Evolutionary conservation across 2,888 invertebrate genomes (phyloP), one percentile per base, ranked within the genome.

Genomic region (Calameuta pallipes): DNA sequence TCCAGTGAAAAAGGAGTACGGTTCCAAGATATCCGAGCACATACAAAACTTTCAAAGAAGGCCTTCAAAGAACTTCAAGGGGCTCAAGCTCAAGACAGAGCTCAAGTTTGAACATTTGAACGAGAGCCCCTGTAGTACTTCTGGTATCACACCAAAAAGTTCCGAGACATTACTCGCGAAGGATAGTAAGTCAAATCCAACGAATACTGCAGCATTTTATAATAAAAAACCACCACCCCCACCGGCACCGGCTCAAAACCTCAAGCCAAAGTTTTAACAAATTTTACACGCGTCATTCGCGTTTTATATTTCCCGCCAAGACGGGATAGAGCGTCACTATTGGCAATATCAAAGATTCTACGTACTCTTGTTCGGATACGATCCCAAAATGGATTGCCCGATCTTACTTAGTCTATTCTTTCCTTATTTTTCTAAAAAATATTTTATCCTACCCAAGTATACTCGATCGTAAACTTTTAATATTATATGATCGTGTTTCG

Each of bases 221-320:
- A 83, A 89, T 74, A 91, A 91, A 84, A 91, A 91, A 78, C 90
- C 91, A 37, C 91, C 91, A 12, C 91, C 91, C 11, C 91, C 91
- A 31, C 91, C 91, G 73, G 87, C 88, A 35, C 89, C 89, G 13
- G 82, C 87, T 41, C 89, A 88, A 84, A 85, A 80, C 78, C 84
- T 85, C 69, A 90, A 89, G 76, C 90, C 90, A 83, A 90, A 90
- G 83, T 85, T 86, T 77, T 87, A 82, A 82, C 23, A 76, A 56
- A 35, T 12, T 69, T 71, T 36, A 71, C 33, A 33, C 31, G 23
- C 56, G 56, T 56, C 56, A 23, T 23, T 56, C 56, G 23, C 23
- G 9, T 41, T 41, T 41, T 6, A 15, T 41, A 56, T 23, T 56
- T 56, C 56, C 56, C 9, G 23, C 9, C 56, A 23, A 9, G 9